These are phyloP conservation scores for Xenops minutus DNA, from an alignment of 2,797 vertebrate genomes.

Conservation along the genomic window DNA sequence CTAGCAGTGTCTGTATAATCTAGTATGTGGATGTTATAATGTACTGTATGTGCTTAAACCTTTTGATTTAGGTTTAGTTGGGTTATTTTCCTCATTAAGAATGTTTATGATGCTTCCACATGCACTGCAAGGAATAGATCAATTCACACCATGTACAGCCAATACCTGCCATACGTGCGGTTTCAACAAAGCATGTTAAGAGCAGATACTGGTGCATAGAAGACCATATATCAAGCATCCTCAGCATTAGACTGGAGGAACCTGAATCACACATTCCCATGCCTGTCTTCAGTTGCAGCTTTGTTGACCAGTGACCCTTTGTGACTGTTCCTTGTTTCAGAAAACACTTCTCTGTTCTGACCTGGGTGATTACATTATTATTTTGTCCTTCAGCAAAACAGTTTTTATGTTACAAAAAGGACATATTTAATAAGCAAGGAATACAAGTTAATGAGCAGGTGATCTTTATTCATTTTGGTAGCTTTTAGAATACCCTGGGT, in stretches of 20 bases:
- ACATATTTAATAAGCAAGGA: not conserved
- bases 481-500: not conserved
- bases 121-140: not conserved
- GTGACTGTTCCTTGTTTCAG: not conserved
- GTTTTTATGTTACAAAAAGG: not conserved
- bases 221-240: not conserved
- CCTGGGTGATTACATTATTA: not conserved
- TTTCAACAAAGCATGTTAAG: conserved; percentile 2
- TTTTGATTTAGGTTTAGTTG: not conserved
- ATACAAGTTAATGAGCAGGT: not conserved
- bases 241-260: not conserved
- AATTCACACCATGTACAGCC: not conserved
- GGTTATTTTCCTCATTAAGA: not conserved
- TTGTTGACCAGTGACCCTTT: not conserved
- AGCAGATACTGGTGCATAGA: not conserved
- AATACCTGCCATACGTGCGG: not conserved
- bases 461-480: not conserved
- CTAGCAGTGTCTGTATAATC: not conserved
- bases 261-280: not conserved
- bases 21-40: not conserved
- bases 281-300: not conserved
- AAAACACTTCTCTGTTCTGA: not conserved
- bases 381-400: conserved; percentile 1
- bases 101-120: not conserved
- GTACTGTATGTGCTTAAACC: not conserved